Conservation (phyloP, 2,888 invertebrate species). For the Hanleya hanleyi region DNA sequence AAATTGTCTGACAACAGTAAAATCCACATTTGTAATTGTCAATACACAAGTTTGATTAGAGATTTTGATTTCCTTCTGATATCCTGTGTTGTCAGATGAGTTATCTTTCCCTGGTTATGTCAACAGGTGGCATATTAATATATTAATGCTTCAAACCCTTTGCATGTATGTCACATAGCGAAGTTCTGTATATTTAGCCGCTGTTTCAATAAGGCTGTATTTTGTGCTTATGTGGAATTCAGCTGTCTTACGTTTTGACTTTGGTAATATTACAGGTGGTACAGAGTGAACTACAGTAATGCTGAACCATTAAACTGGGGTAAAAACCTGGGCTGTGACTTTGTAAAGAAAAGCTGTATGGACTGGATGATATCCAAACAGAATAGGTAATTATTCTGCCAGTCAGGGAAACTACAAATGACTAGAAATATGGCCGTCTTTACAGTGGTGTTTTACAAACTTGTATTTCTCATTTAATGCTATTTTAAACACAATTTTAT, state of each 20-base stretch:
- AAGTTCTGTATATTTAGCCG: neutral
- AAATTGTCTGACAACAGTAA: no score
- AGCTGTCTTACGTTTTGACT: neutral
- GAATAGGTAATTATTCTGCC: conserved; percentile 76
- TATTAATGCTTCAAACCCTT: no score
- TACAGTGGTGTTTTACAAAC: neutral
- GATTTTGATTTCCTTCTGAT: no score
- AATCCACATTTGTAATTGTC: no score
- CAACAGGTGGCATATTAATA: no score
- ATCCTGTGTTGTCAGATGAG: no score
- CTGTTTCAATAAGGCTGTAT: neutral
- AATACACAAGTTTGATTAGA: no score
- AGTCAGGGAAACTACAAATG: no score
- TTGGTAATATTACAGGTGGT: conserved; percentile 77
- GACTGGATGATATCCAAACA: conserved; percentile 92
- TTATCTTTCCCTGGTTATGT: no score
- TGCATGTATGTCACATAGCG: neutral
- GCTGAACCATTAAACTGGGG: conserved; percentile 92
- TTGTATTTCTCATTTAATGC: no score
- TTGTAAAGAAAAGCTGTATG: conserved; percentile 95
- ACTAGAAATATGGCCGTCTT: neutral
- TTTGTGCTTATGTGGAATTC: neutral
- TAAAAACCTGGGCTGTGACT: conserved; percentile 90
- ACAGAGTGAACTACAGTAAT: conserved; percentile 90
- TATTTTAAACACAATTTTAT: no score